phyloP scores from a whole-genome alignment of 2,797 vertebrate species.

The Falco berigora region DNA sequence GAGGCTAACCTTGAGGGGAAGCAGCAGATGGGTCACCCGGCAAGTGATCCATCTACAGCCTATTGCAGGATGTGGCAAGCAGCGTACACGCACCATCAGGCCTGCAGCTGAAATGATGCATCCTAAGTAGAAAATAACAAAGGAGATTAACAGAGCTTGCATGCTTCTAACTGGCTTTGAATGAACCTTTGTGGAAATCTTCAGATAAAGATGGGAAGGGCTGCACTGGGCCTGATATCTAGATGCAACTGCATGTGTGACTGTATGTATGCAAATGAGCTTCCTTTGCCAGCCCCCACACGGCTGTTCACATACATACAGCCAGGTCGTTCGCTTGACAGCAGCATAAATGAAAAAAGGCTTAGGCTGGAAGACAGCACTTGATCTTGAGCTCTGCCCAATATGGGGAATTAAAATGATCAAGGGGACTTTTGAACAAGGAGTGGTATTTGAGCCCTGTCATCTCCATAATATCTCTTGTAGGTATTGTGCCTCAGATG shows the following conservation, averaged over 20 bases:
- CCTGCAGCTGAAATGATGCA: not conserved
- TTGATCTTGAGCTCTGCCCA: not conserved
- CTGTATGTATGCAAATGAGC: not conserved
- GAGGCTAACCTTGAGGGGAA: not conserved
- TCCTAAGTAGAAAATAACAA: not conserved
- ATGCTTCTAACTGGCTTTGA: not conserved
- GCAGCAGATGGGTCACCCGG: not conserved
- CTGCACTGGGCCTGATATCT: not conserved
- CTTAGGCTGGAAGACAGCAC: not conserved
- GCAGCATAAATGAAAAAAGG: not conserved
- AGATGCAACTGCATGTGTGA: not conserved
- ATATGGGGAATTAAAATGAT: not conserved
- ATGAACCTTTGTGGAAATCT: not conserved
- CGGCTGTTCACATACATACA: not conserved
- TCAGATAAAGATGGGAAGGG: not conserved
- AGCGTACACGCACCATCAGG: rapidly evolving
- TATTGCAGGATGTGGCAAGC: not conserved
- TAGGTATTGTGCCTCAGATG: not conserved
- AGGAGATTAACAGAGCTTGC: not conserved
- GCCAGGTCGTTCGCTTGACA: not conserved
- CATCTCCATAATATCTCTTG: not conserved
- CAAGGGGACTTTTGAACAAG: not conserved
- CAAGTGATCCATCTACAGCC: not conserved
- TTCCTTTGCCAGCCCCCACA: slow-evolving; percentile 12
- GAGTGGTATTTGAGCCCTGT: not conserved